Evolutionary conservation across 2,797 vertebrate genomes (phyloP).

Genomic region (Mus caroli): DNA sequence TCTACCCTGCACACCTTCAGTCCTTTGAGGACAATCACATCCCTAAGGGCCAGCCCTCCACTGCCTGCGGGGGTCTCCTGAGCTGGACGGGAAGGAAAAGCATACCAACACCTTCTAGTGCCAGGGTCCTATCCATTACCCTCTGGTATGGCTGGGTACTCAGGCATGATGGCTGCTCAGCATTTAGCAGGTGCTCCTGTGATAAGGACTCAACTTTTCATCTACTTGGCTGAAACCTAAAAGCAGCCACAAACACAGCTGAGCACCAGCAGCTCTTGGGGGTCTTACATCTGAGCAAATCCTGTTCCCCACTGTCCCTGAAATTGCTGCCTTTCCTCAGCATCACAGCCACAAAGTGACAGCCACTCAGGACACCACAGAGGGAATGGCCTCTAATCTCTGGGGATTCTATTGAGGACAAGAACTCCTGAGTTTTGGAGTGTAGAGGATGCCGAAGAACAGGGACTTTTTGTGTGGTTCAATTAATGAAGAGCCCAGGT

Average conservation of each 20-base stretch:
- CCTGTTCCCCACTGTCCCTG: not conserved
- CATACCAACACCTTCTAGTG: not conserved
- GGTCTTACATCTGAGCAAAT: not conserved
- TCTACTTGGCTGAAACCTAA: not conserved
- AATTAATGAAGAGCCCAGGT: not conserved
- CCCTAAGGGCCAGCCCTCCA: not conserved
- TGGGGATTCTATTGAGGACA: not conserved
- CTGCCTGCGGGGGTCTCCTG: not conserved
- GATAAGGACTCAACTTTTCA: not conserved
- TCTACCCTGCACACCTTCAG: not conserved
- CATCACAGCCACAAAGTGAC: not conserved
- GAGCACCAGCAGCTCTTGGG: not conserved
- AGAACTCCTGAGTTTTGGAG: not conserved
- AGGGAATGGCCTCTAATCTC: not conserved
- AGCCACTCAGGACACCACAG: not conserved
- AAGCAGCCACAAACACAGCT: not conserved
- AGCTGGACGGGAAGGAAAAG: not conserved
- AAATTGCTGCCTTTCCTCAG: not conserved
- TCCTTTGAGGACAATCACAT: not conserved
- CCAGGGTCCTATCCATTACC: not conserved
- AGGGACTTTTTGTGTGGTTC: conserved; percentile 60
- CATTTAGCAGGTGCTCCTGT: not conserved
- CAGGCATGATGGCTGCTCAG: not conserved
- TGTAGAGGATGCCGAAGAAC: not conserved
- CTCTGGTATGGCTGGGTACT: not conserved